Evolutionary conservation across 2,113 vertebrate species (phyloP), one percentile per base, ranked within the genome.

Genomic region (Peromyscus californicus): DNA sequence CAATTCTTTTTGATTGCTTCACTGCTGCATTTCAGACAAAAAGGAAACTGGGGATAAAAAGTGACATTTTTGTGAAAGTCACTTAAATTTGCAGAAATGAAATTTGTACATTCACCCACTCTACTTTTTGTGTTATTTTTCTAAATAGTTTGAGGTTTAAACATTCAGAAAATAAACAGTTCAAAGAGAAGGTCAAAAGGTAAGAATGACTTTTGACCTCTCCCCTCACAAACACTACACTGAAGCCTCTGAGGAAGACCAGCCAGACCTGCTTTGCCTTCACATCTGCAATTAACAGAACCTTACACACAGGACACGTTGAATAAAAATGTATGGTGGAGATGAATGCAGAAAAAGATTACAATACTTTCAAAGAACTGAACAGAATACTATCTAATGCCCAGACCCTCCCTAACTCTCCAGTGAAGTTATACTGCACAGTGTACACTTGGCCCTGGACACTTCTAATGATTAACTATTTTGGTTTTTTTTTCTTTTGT

Each of bases 11-110:
- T 17, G 4, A 95, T n/a, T 48, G 93, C 79, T 97, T 98, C 94
- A 80, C 9, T 51, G 63, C 31, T 93, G 19, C 88, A 90, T 85
- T 94, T 87, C n/a, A 36, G 26, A 97, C 88, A 70, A 96, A 97
- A 79, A 84, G 80, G 88, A 96, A 96, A 97, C 69, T 13, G 67
- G 90, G 13, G 82, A 96, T 88, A 92, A 97, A 97, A 97, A 95
- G 72, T 51, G 93, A 91, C 12, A 39, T 95, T 93, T 94, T 42
- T 70, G 65, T 67, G 22, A 94, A 98, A 83, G 76, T 70, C 26
- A n/a, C 93, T 92, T 89, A 91, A 67, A 95, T 19, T 65, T 19
- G 0, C 31, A 91, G 91, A 89, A 93, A 95, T 11, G 74, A 97
- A 78, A 80, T 85, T 92, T 93, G 92, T 89, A 78, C 59, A 59